These are phyloP conservation scores for Brevipalpus yothersi DNA, from an alignment of 1,140 invertebrate genomes.

Conservation along the genomic window DNA sequence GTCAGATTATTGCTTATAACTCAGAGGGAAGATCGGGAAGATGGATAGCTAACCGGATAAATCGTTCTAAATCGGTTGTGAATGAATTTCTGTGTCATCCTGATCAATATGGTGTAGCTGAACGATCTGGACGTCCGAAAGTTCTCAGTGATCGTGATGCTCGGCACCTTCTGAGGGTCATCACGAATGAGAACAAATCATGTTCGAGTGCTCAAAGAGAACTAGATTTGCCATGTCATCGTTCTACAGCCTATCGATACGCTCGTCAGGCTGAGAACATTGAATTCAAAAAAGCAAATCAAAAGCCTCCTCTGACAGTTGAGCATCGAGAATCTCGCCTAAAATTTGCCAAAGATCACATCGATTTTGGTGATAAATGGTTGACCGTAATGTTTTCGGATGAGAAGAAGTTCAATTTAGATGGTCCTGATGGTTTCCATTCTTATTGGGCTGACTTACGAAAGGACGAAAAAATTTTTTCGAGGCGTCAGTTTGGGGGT, in stretches of 20 bases:
- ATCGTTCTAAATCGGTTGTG: too few relatives aligned
- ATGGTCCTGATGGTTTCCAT: neutral
- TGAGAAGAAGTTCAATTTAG: neutral
- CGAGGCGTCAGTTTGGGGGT: neutral
- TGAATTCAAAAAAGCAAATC: neutral
- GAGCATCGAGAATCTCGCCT: neutral
- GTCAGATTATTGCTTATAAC: too few relatives aligned
- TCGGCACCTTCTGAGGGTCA: neutral
- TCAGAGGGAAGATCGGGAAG: too few relatives aligned
- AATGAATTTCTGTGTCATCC: too few relatives aligned
- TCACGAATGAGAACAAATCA: neutral
- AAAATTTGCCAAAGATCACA: neutral
- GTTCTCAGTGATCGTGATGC: neutral
- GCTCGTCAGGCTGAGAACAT: neutral
- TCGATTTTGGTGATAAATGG: neutral
- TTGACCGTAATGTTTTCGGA: neutral
- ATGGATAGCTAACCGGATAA: too few relatives aligned
- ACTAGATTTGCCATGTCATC: neutral
- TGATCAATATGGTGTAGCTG: neutral
- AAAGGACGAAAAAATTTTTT: neutral
- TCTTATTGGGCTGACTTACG: neutral
- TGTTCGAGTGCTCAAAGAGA: neutral
- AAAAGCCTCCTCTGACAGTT: neutral
- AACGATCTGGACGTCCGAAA: neutral
- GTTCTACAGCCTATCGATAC: neutral